Base-by-base conservation (phyloP, 2,888 invertebrate species). In the Corythucha ciliata region DNA sequence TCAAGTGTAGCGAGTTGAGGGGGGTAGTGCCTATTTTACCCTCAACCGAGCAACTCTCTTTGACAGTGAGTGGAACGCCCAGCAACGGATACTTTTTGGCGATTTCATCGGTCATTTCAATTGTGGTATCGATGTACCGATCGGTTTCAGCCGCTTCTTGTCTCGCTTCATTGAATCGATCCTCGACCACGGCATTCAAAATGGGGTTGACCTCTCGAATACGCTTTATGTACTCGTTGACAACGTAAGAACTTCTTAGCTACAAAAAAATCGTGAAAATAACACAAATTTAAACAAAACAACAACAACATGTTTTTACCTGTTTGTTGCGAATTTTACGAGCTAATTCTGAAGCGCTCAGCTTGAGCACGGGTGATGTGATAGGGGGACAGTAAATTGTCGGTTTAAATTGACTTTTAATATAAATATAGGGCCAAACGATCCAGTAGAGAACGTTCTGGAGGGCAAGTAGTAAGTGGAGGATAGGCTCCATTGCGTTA, bases 41-140 rank as follows among this genome's bases (percentile, higher is more conserved):
- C 77, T 81, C 80, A 10, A 89, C 81, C 14, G 76, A 76, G 60
- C 90, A 81, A 61, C 86, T 83, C 67, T 90, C 92, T 73, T 93
- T 93, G 1, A 87, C 85, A n/a, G 90, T 85, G 63, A 92, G 83
- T 3, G 93, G 93, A 7, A 94, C 86, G 2, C 93, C 93, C 24
- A 93, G 73, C 61, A 91, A 83, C 0, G 93, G 92, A 64, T 81
- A 82, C 45, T 80, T 76, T 55, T 71, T 71, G 25, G 76, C 79
- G 29, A 54, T 51, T 3, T 29, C 12, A 2, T 36, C 52, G 3
- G 36, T 16, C 12, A 24, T 18, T 29, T 52, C 41, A 4, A 48
- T 12, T 37, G 27, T 34, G 5, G 40, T 12, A 36, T 48, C 45
- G 20, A 50, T 18, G 16, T 86, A 69, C 49, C 76, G 73, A 66